These are phyloP conservation scores for Castor canadensis DNA, from an alignment of 2,113 vertebrate species.

Conservation along the genomic window DNA sequence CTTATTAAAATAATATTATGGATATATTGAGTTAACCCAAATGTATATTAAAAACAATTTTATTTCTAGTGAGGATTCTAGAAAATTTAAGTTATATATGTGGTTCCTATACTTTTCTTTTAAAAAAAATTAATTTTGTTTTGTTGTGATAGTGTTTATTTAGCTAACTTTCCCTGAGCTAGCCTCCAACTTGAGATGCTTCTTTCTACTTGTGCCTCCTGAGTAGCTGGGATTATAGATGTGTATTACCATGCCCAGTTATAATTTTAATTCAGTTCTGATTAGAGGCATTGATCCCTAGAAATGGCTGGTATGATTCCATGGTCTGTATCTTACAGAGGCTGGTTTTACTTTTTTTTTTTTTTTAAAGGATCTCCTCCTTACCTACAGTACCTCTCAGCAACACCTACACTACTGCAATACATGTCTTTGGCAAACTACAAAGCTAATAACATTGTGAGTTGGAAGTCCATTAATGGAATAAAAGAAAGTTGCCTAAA, in stretches of 20 bases:
- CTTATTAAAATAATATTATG: background rate
- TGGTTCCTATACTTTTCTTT: background rate
- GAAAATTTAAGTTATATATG: background rate
- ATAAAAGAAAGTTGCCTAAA: background rate
- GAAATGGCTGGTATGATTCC: background rate
- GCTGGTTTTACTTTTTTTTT: too few species aligned
- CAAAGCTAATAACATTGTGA: background rate
- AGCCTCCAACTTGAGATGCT: too few species aligned
- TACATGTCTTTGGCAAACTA: background rate
- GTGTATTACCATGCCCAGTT: background rate
- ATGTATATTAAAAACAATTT: slow-evolving; percentile 30
- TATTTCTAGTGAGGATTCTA: background rate
- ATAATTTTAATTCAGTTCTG: background rate
- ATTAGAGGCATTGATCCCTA: background rate
- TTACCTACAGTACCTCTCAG: background rate
- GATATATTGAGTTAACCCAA: background rate
- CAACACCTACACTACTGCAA: background rate
- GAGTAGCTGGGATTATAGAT: background rate
- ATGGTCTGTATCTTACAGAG: background rate
- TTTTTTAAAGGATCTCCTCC: background rate
- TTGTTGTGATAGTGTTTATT: too few species aligned
- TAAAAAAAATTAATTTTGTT: too few species aligned
- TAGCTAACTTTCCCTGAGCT: too few species aligned
- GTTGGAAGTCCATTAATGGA: background rate
- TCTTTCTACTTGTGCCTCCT: too few species aligned